Evolutionary conservation across 2,797 vertebrate species (phyloP).

Genomic region (Thamnophis elegans): DNA sequence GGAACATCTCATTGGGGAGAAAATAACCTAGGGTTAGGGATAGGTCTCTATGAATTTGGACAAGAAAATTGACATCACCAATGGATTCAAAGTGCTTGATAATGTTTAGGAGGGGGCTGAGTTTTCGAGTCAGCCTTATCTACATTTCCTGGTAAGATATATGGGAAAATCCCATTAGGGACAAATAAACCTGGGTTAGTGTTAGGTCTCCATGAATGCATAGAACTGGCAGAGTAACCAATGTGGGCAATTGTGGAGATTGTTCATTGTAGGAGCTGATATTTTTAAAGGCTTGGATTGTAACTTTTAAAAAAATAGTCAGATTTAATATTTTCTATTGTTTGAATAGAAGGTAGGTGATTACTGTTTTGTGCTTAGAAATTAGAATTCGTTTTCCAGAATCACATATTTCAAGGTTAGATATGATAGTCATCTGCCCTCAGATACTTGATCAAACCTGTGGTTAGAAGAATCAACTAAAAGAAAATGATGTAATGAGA

Average conservation of each 20-base stretch:
- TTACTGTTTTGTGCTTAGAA: background rate
- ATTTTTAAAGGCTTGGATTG: background rate
- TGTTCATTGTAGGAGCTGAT: background rate
- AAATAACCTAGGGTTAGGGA: conserved; percentile 39
- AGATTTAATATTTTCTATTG: background rate
- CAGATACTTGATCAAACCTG: background rate
- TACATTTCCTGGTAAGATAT: too few relatives aligned
- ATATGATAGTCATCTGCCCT: background rate
- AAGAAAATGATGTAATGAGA: background rate
- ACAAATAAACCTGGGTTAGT: too few relatives aligned
- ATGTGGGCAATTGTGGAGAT: background rate
- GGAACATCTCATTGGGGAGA: too few relatives aligned
- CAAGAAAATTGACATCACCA: too few relatives aligned
- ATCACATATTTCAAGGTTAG: background rate
- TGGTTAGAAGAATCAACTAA: background rate
- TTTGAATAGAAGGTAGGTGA: background rate
- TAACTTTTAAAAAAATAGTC: background rate
- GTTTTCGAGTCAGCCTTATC: too few relatives aligned
- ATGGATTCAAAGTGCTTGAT: too few relatives aligned
- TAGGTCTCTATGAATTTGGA: too few relatives aligned
- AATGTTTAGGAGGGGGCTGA: too few relatives aligned
- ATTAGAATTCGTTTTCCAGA: background rate
- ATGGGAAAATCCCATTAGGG: too few relatives aligned
- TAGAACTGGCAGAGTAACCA: background rate
- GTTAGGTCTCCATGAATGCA: too few relatives aligned